These are phyloP conservation scores for Ianthella basta DNA, from an alignment of 37 sponge, comb jelly and placozoan genomes.

Conservation along the genomic window DNA sequence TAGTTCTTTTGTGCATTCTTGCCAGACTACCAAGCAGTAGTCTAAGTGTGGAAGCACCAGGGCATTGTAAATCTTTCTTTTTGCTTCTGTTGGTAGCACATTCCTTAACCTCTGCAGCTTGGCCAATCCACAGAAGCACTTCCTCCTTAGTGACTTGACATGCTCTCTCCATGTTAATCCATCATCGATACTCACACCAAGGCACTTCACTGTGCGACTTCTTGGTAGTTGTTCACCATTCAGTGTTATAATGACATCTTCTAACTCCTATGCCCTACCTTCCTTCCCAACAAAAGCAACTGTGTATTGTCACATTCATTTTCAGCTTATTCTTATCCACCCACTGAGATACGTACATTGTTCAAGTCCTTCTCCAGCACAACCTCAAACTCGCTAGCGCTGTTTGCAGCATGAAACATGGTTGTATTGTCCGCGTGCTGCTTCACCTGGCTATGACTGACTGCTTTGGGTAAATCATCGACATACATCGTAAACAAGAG, in stretches of 20 bases:
- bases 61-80: conserved; percentile 12
- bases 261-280: no score
- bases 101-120: conserved; percentile 7
- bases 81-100: neutral
- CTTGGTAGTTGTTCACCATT: neutral
- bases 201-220: neutral
- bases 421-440: no score
- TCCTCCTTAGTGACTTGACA: conserved; percentile 9
- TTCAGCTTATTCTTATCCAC: no score
- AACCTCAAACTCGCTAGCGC: no score
- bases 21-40: conserved; percentile 32
- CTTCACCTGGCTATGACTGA: no score
- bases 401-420: no score
- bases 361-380: no score
- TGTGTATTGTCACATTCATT: no score
- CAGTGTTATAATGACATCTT: neutral
- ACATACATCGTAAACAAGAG: no score
- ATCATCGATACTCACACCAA: conserved; percentile 31
- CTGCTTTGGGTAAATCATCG: no score
- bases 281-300: no score
- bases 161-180: conserved; percentile 24
- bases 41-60: conserved; percentile 14
- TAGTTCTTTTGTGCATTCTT: conserved; percentile 18
- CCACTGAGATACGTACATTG: no score
- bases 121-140: neutral